Percentiles rank a stretch among this genome's conserved stretches.
phyloP scores from a whole-genome alignment of 2,113 vertebrate species.

The Gymnocephalus cernua region DNA sequence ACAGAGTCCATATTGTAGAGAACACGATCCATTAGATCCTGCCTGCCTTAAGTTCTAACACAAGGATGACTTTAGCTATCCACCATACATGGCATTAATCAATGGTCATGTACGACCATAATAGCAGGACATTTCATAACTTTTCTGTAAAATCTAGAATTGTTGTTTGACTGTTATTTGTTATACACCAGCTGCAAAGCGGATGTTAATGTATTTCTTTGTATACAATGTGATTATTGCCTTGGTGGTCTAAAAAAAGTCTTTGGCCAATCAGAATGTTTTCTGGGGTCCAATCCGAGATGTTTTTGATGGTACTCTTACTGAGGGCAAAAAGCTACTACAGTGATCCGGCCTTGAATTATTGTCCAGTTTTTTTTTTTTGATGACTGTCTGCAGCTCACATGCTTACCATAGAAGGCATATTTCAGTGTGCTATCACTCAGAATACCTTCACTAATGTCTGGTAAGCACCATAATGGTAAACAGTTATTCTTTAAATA shows the following conservation, averaged over 20 bases:
- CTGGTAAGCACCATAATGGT: conserved; percentile 18
- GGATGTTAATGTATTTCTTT: conserved; percentile 48
- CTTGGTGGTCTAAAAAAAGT: conserved; percentile 57
- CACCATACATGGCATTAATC: conserved; percentile 53
- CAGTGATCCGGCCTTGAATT: conserved; percentile 52
- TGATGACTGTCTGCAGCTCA: conserved; percentile 38
- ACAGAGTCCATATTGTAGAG: conserved; percentile 11
- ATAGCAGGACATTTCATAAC: conserved; percentile 61
- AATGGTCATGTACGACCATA: conserved; percentile 50
- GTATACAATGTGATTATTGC: conserved; percentile 51
- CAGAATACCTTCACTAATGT: conserved; percentile 26
- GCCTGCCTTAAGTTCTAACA: conserved; percentile 75
- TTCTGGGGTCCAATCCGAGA: conserved; percentile 52
- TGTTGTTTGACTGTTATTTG: conserved; percentile 66
- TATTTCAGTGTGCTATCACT: conserved; percentile 24
- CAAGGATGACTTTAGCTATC: conserved; percentile 35
- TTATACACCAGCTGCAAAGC: conserved; percentile 68
- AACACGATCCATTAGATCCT: conserved; percentile 32
- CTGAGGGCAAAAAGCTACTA: conserved; percentile 54
- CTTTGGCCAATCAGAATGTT: conserved; percentile 63
- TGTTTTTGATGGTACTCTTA: conserved; percentile 49
- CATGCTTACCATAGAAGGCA: conserved; percentile 3
- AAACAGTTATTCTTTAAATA: neutral
- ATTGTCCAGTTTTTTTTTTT: conserved; percentile 42
- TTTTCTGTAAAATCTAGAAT: conserved; percentile 50